phyloP scores from a whole-genome alignment of 1,140 invertebrate genomes.

The Heliothis virescens region DNA sequence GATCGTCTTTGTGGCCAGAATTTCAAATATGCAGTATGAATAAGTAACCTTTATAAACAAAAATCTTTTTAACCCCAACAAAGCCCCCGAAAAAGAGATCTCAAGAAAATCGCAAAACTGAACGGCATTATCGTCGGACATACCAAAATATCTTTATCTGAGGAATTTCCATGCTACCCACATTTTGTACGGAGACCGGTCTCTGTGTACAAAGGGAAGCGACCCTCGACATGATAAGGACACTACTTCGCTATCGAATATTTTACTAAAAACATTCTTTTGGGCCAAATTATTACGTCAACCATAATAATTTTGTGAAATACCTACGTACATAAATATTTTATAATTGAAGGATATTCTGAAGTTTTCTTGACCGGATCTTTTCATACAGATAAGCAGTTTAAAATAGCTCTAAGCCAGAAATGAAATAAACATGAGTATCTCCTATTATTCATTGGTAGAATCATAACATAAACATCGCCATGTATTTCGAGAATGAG shows the following conservation, averaged over 20 bases:
- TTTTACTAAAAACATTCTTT: not conserved
- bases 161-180: conserved; percentile 31
- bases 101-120: not conserved
- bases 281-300: conserved; percentile 10
- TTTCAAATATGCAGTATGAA: not conserved
- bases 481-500: no score
- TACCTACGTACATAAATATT: no score
- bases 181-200: conserved; percentile 19
- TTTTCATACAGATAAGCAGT: no score
- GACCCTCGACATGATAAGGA: conserved; percentile 23
- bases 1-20: no score
- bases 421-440: no score
- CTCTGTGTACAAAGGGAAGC: conserved; percentile 25
- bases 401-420: no score
- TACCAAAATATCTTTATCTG: conserved; percentile 28
- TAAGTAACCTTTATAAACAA: not conserved
- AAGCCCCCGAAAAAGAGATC: not conserved
- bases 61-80: not conserved
- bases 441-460: no score
- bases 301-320: not conserved
- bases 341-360: no score
- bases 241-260: conserved; percentile 1
- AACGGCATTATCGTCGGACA: not conserved
- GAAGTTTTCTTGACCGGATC: no score
- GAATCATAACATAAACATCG: no score